These are phyloP conservation scores for Auanema freiburgensis DNA, from an alignment of 2,888 invertebrate genomes.

Conservation along the genomic window DNA sequence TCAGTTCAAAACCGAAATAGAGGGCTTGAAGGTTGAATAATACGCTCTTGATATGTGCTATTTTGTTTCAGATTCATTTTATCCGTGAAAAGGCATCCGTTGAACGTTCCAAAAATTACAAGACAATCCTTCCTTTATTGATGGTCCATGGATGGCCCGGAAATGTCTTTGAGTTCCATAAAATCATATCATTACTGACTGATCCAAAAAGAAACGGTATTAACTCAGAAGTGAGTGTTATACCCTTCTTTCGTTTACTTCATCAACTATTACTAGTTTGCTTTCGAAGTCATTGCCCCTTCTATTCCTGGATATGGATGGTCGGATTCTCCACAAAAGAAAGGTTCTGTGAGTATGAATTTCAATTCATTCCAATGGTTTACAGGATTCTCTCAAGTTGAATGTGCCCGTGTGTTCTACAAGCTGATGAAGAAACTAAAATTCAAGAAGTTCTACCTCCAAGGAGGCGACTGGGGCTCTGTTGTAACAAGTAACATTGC, in stretches of 20 bases:
- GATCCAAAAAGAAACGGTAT: constrained; percentile 69
- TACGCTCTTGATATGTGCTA: neutral
- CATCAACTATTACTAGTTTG: constrained; percentile 28
- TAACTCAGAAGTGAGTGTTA: constrained; percentile 21
- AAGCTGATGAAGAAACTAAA: constrained; percentile 77
- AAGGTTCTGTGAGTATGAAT: constrained; percentile 66
- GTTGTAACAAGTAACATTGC: constrained; percentile 73
- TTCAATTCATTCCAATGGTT: neutral
- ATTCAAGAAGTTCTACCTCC: constrained; percentile 73
- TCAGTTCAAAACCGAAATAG: constrained; percentile 78
- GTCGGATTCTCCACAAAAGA: constrained; percentile 70
- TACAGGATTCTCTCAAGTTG: constrained; percentile 55
- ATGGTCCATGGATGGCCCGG: constrained; percentile 86
- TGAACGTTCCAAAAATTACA: constrained; percentile 47
- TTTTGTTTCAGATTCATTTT: constrained; percentile 72
- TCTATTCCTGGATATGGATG: constrained; percentile 71
- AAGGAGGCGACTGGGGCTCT: constrained; percentile 81
- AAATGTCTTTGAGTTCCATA: constrained; percentile 79
- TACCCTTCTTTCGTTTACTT: neutral
- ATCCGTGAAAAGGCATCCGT: constrained; percentile 73
- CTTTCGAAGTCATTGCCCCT: constrained; percentile 68
- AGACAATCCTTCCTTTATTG: constrained; percentile 69
- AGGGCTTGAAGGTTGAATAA: constrained; percentile 69
- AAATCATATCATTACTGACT: constrained; percentile 66
- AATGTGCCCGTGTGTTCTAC: constrained; percentile 69